These are phyloP conservation scores for Holothuria scabra DNA, from an alignment of 53 echinoderm and acorn worm species.

Conservation along the genomic window DNA sequence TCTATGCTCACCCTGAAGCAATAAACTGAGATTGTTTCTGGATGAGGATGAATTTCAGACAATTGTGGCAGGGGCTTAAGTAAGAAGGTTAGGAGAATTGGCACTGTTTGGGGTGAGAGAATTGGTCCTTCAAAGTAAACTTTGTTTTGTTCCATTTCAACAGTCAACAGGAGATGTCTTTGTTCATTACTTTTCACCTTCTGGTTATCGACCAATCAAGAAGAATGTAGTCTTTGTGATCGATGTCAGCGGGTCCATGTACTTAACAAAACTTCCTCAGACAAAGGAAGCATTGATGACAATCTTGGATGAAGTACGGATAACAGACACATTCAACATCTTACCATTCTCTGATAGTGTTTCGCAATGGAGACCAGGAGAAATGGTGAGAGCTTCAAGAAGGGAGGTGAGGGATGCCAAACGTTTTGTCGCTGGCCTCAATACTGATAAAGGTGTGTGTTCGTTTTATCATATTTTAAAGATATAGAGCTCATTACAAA, in stretches of 20 bases:
- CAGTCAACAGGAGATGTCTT: conserved; percentile 75
- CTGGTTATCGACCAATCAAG: conserved; percentile 68
- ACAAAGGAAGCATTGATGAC: conserved; percentile 91
- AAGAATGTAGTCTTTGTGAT: conserved; percentile 96
- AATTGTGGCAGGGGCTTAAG: too few relatives aligned
- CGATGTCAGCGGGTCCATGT: conserved; percentile 98
- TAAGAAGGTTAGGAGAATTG: too few relatives aligned
- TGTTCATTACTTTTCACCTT: conserved; percentile 90
- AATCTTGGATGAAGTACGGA: conserved; percentile 86
- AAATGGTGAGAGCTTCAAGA: conserved; percentile 70
- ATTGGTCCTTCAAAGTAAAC: neutral
- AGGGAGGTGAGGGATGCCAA: conserved; percentile 71
- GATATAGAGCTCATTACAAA: too few relatives aligned
- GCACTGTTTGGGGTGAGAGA: too few relatives aligned
- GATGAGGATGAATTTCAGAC: too few relatives aligned
- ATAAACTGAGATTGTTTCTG: too few relatives aligned
- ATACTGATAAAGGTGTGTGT: neutral
- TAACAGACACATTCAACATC: conserved; percentile 84
- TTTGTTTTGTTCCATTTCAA: neutral
- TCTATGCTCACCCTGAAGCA: too few relatives aligned
- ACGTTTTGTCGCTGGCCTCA: conserved; percentile 58
- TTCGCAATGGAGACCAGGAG: conserved; percentile 65
- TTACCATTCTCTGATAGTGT: conserved; percentile 86
- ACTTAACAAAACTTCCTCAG: conserved; percentile 79
- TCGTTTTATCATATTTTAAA: too few relatives aligned